Percentiles rank a stretch among this genome's conserved stretches.
Evolutionary conservation across 2,888 invertebrate species (phyloP).

Genomic region (Oscheius sp.): DNA sequence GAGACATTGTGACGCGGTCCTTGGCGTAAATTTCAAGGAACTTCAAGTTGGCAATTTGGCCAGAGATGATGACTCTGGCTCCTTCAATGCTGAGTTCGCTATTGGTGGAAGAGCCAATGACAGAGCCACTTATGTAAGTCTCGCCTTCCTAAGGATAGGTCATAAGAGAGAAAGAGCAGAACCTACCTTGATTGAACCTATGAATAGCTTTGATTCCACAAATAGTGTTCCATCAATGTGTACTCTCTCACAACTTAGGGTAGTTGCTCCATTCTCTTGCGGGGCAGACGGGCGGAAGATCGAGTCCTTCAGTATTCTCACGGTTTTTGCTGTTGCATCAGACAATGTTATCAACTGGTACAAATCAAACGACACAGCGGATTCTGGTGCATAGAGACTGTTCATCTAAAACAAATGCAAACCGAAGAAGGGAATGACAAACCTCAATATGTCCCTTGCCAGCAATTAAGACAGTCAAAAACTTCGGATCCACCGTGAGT

Average conservation of each 20-base stretch:
- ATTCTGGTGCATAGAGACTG: conserved; percentile 25
- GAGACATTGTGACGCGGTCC: conserved; percentile 46
- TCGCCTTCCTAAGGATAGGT: conserved; percentile 15
- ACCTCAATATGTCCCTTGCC: conserved; percentile 36
- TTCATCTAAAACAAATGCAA: conserved; percentile 17
- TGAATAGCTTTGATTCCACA: conserved; percentile 51
- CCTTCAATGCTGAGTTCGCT: conserved; percentile 54
- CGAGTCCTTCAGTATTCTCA: conserved; percentile 46
- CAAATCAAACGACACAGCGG: conserved; percentile 45
- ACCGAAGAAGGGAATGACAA: not conserved
- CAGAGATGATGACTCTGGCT: conserved; percentile 41
- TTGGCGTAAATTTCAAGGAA: conserved; percentile 54
- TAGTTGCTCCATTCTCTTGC: conserved; percentile 41
- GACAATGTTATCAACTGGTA: conserved; percentile 41
- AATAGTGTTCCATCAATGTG: conserved; percentile 49
- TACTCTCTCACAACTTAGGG: conserved; percentile 43
- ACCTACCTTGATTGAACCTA: conserved; percentile 28
- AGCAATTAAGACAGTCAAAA: conserved; percentile 12
- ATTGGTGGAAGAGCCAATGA: conserved; percentile 46
- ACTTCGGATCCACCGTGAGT: not conserved
- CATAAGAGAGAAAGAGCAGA: not conserved
- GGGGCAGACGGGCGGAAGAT: conserved; percentile 42
- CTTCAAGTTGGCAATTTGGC: conserved; percentile 53
- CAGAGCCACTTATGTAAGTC: conserved; percentile 42
- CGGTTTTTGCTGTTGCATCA: conserved; percentile 40